Conservation (phyloP, 2,113 vertebrate genomes). For the zebrafish (Danio rerio) region DNA sequence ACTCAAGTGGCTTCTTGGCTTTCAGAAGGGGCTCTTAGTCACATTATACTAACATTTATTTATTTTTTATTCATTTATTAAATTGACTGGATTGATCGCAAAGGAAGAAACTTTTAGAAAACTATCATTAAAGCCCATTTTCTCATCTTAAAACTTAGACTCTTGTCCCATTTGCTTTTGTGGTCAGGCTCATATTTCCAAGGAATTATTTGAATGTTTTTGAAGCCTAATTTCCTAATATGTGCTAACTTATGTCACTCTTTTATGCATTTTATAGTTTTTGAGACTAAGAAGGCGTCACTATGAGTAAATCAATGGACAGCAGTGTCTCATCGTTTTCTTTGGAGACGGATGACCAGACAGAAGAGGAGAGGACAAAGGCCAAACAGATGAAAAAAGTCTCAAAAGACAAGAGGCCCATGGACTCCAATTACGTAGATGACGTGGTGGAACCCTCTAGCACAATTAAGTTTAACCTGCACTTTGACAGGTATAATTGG, state of each 20-base stretch:
- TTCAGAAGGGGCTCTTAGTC: neutral
- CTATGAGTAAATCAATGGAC: slow-evolving; percentile 79
- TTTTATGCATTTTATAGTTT: neutral
- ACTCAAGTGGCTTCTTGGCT: neutral
- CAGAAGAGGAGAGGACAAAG: slow-evolving; percentile 60
- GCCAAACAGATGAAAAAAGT: slow-evolving; percentile 58
- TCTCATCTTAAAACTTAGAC: neutral
- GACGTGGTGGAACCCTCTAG: slow-evolving; percentile 70
- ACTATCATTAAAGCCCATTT: neutral
- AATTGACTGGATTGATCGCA: neutral
- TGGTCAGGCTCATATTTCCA: neutral
- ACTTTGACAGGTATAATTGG: slow-evolving; percentile 74
- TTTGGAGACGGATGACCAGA: slow-evolving; percentile 74
- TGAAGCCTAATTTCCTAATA: neutral
- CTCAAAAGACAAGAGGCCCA: slow-evolving; percentile 74
- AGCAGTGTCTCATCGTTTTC: slow-evolving; percentile 66
- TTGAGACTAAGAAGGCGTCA: slow-evolving; percentile 23
- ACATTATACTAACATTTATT: neutral
- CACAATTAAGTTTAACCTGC: slow-evolving; percentile 79
- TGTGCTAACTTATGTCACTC: neutral
- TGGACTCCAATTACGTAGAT: slow-evolving; percentile 87
- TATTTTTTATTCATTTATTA: too few species aligned
- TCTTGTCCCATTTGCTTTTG: neutral
- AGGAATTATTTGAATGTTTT: neutral
- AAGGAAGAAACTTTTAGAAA: neutral